Base-by-base conservation (phyloP, 2,113 vertebrate species). In the Podiceps cristatus region DNA sequence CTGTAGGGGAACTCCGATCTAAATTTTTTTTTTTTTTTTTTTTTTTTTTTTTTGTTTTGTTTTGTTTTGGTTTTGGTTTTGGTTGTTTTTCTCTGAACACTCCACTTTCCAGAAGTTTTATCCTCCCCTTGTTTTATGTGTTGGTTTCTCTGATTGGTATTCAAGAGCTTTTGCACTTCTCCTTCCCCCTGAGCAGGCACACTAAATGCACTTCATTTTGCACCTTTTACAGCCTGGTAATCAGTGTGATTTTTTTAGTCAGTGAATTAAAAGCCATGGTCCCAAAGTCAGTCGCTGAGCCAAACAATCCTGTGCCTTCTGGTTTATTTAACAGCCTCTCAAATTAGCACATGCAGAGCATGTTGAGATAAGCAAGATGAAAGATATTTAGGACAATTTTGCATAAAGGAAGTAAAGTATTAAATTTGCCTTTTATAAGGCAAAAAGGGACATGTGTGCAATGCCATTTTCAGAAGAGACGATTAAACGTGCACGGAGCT, bases 221-320 rank as follows among this genome's bases (percentile, higher is more conserved):
- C 45, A 95, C 90, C 56, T 91, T 91, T 96, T 85, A 90, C 68
- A 96, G 52, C 73, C 75, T 49, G 66, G 79, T 82, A 89, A 92
- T 94, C 79, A 73, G 72, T 40, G 27, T 6, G 20, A 50, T 86
- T 78, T 87, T 88, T 94, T 93, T 63, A 66, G 73, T 73, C 88
- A 95, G 82, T 90, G 86, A 82, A 94, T 95, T 94, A 84, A 95
- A 95, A 91, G 93, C 47, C 50, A 47, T 2, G 11, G 35, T 92
- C 58, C 86, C 5, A 3, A 80, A 85, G 84, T 55, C 74, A 93
- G 69, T 67, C 1, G 18, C 59, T 94, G 84, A 94, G 73, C 40
- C 53, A 69, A 84, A 92, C 72, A 91, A 58, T 77, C 60, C 63
- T 25, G 45, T 1, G 5, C 58, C 75, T 78, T 93, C 69, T 80